These are phyloP conservation scores for Melanchra persicariae DNA, from an alignment of 2,888 invertebrate genomes.

Conservation along the genomic window DNA sequence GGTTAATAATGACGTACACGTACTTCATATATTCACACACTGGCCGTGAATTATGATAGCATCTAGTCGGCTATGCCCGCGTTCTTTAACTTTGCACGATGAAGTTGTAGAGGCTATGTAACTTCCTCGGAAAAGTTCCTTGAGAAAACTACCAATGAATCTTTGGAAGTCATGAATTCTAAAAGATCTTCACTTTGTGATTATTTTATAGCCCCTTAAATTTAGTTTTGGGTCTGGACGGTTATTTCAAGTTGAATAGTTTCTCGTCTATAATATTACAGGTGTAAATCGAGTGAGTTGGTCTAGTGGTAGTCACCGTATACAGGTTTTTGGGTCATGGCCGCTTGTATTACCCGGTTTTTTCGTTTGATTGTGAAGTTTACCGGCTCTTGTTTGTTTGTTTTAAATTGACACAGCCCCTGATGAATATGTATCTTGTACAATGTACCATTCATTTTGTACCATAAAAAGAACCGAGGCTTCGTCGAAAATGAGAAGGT, in stretches of 20 bases:
- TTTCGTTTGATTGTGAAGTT: conserved; percentile 77
- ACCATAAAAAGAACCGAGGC: conserved; percentile 34
- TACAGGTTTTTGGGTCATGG: conserved; percentile 75
- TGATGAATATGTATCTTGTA: conserved; percentile 64
- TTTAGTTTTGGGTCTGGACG: conserved; percentile 6
- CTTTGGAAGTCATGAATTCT: conserved; percentile 53
- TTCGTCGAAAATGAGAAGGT: conserved; percentile 41
- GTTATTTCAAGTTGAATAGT: conserved; percentile 15
- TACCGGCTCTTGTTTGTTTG: conserved; percentile 69
- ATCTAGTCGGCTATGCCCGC: conserved; percentile 49
- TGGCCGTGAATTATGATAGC: conserved; percentile 46
- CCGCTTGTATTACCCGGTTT: conserved; percentile 64
- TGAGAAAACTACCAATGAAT: conserved; percentile 53
- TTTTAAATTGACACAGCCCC: conserved; percentile 67
- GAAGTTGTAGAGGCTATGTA: conserved; percentile 39
- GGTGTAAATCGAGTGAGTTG: conserved; percentile 63
- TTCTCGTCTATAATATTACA: conserved; percentile 27
- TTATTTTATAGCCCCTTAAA: conserved; percentile 11
- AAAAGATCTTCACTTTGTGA: conserved; percentile 37
- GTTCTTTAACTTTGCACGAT: conserved; percentile 56
- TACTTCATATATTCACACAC: conserved; percentile 37
- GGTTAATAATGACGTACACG: conserved; percentile 50
- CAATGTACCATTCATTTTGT: conserved; percentile 43
- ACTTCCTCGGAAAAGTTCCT: conserved; percentile 52
- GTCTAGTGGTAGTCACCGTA: conserved; percentile 56